These are phyloP conservation scores for Myotis yumanensis DNA, from an alignment of 2,113 vertebrate genomes.

Conservation along the genomic window DNA sequence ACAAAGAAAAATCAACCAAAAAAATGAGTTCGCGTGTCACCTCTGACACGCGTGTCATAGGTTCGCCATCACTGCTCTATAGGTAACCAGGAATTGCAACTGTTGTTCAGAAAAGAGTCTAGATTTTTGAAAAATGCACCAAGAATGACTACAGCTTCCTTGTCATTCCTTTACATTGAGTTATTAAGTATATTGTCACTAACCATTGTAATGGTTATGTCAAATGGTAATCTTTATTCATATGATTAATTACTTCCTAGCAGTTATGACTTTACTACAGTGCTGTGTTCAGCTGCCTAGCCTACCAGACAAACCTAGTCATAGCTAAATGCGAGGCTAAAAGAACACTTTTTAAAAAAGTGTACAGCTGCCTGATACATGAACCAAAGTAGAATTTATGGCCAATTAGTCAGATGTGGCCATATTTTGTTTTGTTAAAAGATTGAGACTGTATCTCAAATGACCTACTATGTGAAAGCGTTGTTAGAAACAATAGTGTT, in stretches of 20 bases:
- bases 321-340: slow-evolving; percentile 47
- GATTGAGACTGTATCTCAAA: slow-evolving; percentile 30
- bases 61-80: not conserved
- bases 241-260: slow-evolving; percentile 46
- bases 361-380: slow-evolving; percentile 40
- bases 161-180: slow-evolving; percentile 43
- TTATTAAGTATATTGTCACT: slow-evolving; percentile 2
- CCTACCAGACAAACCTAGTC: slow-evolving; percentile 7
- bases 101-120: slow-evolving; percentile 2
- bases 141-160: slow-evolving; percentile 51
- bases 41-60: too few relatives aligned
- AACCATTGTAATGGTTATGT: slow-evolving; percentile 41
- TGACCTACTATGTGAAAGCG: not conserved
- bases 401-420: not conserved
- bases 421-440: slow-evolving; percentile 50
- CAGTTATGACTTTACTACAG: not conserved
- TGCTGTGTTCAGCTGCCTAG: slow-evolving; percentile 43
- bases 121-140: not conserved
- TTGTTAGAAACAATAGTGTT: slow-evolving; percentile 42
- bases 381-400: slow-evolving; percentile 59
- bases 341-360: not conserved
- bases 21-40: too few relatives aligned
- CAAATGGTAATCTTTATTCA: slow-evolving; percentile 40
- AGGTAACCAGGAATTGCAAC: not conserved
- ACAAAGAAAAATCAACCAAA: too few relatives aligned